Evolutionary conservation across 2,113 vertebrate species (phyloP).

Genomic region (Seriola dumerili): DNA sequence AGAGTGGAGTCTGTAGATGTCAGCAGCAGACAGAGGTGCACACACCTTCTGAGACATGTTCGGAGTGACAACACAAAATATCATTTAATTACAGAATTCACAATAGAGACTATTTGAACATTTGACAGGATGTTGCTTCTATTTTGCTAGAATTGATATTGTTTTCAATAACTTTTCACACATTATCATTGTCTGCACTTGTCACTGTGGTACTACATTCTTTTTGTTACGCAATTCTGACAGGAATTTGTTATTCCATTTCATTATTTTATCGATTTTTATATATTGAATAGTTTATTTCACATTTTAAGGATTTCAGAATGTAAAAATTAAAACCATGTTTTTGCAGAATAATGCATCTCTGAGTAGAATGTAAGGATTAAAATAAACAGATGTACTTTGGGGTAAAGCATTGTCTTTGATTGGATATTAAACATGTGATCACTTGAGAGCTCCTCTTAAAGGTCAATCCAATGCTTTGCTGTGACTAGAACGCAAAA

Average conservation of each 20-base stretch:
- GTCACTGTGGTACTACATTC: not conserved
- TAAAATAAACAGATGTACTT: not conserved
- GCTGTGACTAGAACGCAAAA: not conserved
- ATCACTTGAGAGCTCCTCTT: conserved; percentile 1
- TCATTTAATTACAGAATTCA: conserved; percentile 1
- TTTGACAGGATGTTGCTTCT: not conserved
- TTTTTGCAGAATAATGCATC: too few relatives aligned
- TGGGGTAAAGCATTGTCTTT: not conserved
- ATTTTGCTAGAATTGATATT: not conserved
- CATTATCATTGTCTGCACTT: not conserved
- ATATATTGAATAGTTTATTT: not conserved
- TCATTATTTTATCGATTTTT: too few relatives aligned
- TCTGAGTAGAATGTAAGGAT: not conserved
- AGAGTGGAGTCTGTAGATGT: not conserved
- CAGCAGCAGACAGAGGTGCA: not conserved
- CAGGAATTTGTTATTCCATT: too few relatives aligned
- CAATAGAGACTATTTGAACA: not conserved
- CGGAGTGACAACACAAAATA: not conserved
- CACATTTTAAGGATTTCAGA: not conserved
- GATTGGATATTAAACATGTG: conserved; percentile 7
- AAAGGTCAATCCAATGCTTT: not conserved
- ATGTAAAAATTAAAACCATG: not conserved
- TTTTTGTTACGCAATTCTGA: too few relatives aligned
- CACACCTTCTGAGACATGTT: not conserved
- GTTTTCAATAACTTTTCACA: not conserved